A percentile compares a stretch with the other conserved stretches of the same genome.
These are phyloP conservation scores for Vimba vimba DNA, from an alignment of 2,113 vertebrate genomes.

Conservation along the genomic window DNA sequence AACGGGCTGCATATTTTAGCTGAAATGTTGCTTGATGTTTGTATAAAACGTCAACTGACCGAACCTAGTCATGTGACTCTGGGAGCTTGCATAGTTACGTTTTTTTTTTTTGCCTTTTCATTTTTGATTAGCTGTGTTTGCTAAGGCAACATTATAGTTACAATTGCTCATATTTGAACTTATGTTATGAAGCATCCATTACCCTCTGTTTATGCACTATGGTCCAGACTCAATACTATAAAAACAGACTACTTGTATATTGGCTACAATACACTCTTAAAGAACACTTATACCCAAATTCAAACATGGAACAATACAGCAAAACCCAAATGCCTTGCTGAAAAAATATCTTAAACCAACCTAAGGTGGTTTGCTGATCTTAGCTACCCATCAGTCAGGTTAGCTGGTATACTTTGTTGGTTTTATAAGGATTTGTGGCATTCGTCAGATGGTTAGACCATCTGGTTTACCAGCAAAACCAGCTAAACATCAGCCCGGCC, in stretches of 20 bases:
- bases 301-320: not conserved
- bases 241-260: too few relatives aligned
- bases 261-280: too few relatives aligned
- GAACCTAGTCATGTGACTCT: not conserved
- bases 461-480: not conserved
- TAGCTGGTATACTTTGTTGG: not conserved
- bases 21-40: slow-evolving; percentile 16
- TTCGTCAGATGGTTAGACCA: not conserved
- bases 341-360: not conserved
- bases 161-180: not conserved
- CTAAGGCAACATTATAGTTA: not conserved
- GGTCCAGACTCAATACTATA: not conserved
- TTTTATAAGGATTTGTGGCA: not conserved
- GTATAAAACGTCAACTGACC: slow-evolving; percentile 5
- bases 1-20: slow-evolving; percentile 41
- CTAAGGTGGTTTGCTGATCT: not conserved
- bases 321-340: not conserved
- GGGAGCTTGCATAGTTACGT: not conserved
- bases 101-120: not conserved
- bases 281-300: not conserved
- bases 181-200: not conserved
- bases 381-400: not conserved
- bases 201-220: not conserved
- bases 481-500: not conserved
- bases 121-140: not conserved